Conservation (phyloP, 2,888 invertebrate species). For the Eupithecia tripunctaria region DNA sequence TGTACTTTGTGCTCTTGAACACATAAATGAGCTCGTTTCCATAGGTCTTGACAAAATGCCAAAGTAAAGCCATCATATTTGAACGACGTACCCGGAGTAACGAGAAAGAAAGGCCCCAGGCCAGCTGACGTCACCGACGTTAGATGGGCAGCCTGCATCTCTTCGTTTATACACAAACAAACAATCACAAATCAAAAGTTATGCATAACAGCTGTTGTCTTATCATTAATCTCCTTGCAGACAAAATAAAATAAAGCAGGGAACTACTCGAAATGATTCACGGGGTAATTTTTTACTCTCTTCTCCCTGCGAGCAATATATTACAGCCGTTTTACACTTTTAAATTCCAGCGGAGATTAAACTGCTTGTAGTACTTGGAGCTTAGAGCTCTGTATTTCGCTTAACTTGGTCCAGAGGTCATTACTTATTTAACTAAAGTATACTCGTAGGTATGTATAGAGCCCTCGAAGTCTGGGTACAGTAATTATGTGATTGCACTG, state of each 20-base stretch:
- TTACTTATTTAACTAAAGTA: not conserved
- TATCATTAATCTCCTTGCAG: constrained; percentile 44
- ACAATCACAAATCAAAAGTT: constrained; percentile 30
- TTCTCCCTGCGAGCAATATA: constrained; percentile 52
- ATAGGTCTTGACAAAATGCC: not conserved
- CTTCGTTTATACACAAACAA: not conserved
- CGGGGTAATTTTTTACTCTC: constrained; percentile 52
- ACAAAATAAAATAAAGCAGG: constrained; percentile 43
- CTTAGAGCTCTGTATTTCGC: constrained; percentile 20
- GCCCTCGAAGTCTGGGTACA: not conserved
- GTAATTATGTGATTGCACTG: not conserved
- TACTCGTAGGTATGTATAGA: not conserved
- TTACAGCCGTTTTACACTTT: constrained; percentile 52
- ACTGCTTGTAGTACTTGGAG: constrained; percentile 25
- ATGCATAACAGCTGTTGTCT: constrained; percentile 44
- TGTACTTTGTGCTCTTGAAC: constrained; percentile 11
- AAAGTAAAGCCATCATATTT: not conserved
- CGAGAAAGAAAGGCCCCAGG: not conserved
- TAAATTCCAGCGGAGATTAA: constrained; percentile 40
- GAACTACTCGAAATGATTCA: constrained; percentile 51
- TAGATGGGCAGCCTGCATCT: not conserved
- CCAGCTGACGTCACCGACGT: no score
- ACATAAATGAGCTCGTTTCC: not conserved
- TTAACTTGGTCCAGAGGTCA: constrained; percentile 8
- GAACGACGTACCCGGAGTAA: not conserved